A percentile compares a stretch with the other conserved stretches of the same genome.
These are phyloP conservation scores for Sarcophilus harrisii DNA, from an alignment of 2,797 vertebrate species.

Conservation along the genomic window DNA sequence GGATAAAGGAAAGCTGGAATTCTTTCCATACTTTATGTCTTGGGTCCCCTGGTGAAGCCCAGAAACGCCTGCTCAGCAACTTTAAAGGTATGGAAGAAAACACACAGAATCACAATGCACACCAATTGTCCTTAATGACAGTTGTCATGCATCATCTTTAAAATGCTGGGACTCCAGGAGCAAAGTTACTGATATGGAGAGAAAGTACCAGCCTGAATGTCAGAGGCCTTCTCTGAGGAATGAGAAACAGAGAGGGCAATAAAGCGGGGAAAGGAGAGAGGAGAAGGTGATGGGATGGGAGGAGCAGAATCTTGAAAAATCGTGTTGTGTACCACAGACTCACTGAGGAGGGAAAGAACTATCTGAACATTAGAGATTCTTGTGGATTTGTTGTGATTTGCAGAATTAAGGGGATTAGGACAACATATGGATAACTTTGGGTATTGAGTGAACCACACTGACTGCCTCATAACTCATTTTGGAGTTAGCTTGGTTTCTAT, in stretches of 20 bases:
- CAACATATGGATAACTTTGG: too few relatives aligned
- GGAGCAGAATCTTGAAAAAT: not conserved
- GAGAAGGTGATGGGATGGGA: not conserved
- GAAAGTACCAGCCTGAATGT: not conserved
- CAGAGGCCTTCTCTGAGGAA: not conserved
- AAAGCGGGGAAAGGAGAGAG: not conserved
- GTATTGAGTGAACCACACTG: too few relatives aligned
- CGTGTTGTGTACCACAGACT: not conserved
- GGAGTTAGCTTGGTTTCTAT: too few relatives aligned
- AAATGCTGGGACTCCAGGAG: not conserved
- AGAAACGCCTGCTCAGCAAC: not conserved
- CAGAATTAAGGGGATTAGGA: too few relatives aligned
- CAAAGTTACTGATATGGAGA: not conserved
- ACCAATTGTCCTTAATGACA: not conserved
- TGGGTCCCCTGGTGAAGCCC: not conserved
- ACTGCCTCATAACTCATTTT: too few relatives aligned
- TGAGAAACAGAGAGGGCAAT: not conserved
- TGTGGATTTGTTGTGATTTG: not conserved
- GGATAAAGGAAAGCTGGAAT: not conserved
- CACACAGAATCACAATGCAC: not conserved
- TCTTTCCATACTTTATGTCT: not conserved
- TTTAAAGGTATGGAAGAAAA: not conserved
- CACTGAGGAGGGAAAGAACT: not conserved
- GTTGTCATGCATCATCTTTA: not conserved
- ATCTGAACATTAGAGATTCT: not conserved